Evolutionary conservation across 2,888 invertebrate genomes (phyloP).

Genomic region (Agapostemon virescens): DNA sequence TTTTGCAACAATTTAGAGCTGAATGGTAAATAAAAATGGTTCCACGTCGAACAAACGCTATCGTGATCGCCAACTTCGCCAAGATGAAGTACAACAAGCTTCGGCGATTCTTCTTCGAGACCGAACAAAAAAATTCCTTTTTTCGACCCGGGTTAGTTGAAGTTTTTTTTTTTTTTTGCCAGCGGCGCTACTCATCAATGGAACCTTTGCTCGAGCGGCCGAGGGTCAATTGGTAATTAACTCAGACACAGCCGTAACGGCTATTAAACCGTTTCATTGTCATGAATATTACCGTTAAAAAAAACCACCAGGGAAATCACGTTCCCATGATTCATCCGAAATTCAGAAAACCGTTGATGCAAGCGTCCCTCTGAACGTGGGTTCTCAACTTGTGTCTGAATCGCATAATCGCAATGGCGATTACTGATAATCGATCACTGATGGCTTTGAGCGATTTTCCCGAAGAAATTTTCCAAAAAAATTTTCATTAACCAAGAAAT

Average conservation of each 20-base stretch:
- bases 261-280: constrained; percentile 69
- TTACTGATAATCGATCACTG: too few species aligned
- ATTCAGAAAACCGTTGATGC: neutral
- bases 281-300: constrained; percentile 56
- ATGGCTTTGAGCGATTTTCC: too few species aligned
- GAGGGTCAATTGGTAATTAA: constrained; percentile 79
- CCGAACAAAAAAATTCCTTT: constrained; percentile 11
- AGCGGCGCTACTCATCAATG: constrained; percentile 48
- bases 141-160: neutral
- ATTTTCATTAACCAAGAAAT: too few species aligned
- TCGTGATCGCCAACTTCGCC: too few species aligned
- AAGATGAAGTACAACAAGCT: neutral
- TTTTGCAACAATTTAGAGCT: too few species aligned
- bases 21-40: too few species aligned
- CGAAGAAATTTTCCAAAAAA: too few species aligned
- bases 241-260: constrained; percentile 68
- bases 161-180: constrained; percentile 31
- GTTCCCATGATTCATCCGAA: constrained; percentile 6
- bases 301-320: constrained; percentile 38
- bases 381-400: neutral
- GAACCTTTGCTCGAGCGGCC: constrained; percentile 73
- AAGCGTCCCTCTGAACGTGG: neutral
- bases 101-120: neutral
- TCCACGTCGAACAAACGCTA: too few species aligned
- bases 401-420: too few species aligned